phyloP scores from a whole-genome alignment of 2,888 invertebrate genomes.

The Druceiella hillmani region DNA sequence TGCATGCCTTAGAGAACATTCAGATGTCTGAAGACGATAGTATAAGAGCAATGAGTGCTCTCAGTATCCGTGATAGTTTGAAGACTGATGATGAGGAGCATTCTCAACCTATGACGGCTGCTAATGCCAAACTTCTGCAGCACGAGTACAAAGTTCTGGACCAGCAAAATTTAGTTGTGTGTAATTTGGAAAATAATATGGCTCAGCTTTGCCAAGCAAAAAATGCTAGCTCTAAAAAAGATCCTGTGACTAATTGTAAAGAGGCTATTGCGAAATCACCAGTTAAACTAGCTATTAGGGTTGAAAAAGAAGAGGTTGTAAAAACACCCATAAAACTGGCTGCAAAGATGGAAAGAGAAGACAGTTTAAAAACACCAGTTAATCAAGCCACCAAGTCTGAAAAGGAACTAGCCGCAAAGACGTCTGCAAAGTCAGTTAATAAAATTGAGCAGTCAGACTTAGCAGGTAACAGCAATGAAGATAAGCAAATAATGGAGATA shows the following conservation, averaged over 20 bases:
- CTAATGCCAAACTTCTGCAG: slow-evolving; percentile 41
- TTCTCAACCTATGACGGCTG: slow-evolving; percentile 42
- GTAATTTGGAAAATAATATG: slow-evolving; percentile 48
- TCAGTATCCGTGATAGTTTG: slow-evolving; percentile 46
- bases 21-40: slow-evolving; percentile 50
- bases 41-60: slow-evolving; percentile 46
- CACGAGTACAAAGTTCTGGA: slow-evolving; percentile 48
- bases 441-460: too few relatives aligned
- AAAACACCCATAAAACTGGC: slow-evolving; percentile 13
- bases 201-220: slow-evolving; percentile 32
- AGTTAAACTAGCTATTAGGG: slow-evolving; percentile 6
- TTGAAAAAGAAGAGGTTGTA: slow-evolving; percentile 28
- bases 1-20: slow-evolving; percentile 42
- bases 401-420: too few relatives aligned
- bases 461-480: too few relatives aligned
- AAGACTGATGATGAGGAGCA: slow-evolving; percentile 50
- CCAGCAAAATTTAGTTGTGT: slow-evolving; percentile 46
- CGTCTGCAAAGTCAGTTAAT: too few relatives aligned
- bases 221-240: not conserved
- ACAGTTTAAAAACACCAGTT: too few relatives aligned
- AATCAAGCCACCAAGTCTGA: too few relatives aligned
- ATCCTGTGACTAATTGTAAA: not conserved
- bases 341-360: slow-evolving; percentile 26
- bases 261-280: too few relatives aligned
- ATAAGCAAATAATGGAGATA: too few relatives aligned